Evolutionary conservation across 2,797 vertebrate species (phyloP), one percentile per base, ranked within the genome.

Genomic region (Diplodus sargus): DNA sequence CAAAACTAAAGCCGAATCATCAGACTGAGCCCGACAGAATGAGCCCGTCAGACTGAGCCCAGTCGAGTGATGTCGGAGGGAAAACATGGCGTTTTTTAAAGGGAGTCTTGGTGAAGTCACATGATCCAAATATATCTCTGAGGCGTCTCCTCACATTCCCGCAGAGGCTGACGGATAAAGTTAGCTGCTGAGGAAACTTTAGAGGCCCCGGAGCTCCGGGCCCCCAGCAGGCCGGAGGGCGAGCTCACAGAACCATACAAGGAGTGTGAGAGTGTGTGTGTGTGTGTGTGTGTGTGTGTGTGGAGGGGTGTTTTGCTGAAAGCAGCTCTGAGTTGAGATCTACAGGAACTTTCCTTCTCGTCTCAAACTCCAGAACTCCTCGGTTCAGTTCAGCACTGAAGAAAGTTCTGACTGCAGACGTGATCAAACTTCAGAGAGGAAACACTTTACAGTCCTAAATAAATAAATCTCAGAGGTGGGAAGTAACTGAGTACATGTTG

Each of bases 171-270:
- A 16, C 7, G 1, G 93, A 91, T 94, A 94, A 91, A 94, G 92
- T 95, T 96, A 96, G 95, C 84, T 72, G 22, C 84, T 30, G 49
- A 75, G 79, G 95, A 92, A 96, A 95, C 90, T 57, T 82, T 87
- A 95, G 94, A 94, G 62, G 81, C 53, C n/a, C 73, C 17, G 30
- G 51, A 76, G 52, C 54, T 67, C 53, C n/a, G 53, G 80, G 45
- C 56, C 70, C 73, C 69, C 57, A 34, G 58, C 78, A 74, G 67
- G 49, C 47, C 20, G 11, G 61, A 81, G 79, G 67, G 49, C 25
- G 52, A 73, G 53, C 62, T 70, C 53, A 54, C 4, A 68, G 62
- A 53, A 78, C 89, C 90, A 56, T 90, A 89, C 61, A 93, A 90
- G 92, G 90, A 91, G 69, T 48, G 64, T 76, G 76, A 76, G 53